Base-by-base conservation (phyloP, 2,113 vertebrate species). In the Callopanchax toddi region DNA sequence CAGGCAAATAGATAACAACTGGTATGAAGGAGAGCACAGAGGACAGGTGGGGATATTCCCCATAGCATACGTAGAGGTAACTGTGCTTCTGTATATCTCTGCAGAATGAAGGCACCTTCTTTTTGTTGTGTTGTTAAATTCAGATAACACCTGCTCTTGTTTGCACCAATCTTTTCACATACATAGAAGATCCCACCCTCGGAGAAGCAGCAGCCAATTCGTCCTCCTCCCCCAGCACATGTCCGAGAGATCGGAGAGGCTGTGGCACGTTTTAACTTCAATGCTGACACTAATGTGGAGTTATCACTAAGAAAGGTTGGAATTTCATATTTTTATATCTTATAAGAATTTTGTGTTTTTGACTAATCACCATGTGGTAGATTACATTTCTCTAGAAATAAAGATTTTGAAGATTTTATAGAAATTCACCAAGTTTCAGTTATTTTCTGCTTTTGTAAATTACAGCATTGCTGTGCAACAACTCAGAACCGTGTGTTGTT, bases 1-100 rank as follows among this genome's bases (percentile, higher is more conserved):
- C 92, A 94, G 97, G 87, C 97, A 97, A 91, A 96, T 99, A 60
- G 97, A 99, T 92, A 95, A 93, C 78, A 99, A 99, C 89, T 99
- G 97, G 97, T 99, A 96, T 59, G 97, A 99, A 78, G 97, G 97
- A 65, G 97, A 99, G 66, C 94, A 96, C 69, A 91, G 92, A 0
- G 97, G 96, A 56, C 91, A 90, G 78, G 92, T 98, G 54, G 97
- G 97, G 64, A 99, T 99, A 78, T 96, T 99, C 59, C 97, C 97
- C 1, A 95, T 99, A 88, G 96, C 97, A 0, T 99, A 99, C 1
- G 95, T 99, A 1, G 96, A 99, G 93, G 97, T 98, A 39, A 50
- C 64, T 69, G 18, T 16, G 13, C 21, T 15, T 17, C 55, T 62
- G 16, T 45, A 1, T 26, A 21, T 6, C 15, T 22, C 21, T 25